Conservation (phyloP, 2,113 vertebrate genomes). For the Canis aureus region DNA sequence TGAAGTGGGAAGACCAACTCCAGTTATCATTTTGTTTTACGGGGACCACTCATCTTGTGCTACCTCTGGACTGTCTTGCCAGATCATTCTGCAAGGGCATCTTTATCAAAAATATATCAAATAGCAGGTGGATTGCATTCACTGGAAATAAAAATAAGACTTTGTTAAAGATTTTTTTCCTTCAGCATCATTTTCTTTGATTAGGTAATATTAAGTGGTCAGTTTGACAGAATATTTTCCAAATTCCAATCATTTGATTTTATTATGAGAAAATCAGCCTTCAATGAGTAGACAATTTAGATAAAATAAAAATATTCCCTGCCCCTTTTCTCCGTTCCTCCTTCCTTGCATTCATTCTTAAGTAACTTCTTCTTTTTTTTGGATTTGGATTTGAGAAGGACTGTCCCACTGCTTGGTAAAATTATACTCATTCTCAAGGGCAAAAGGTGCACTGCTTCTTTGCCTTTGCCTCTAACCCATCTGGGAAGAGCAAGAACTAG, state of each 20-base stretch:
- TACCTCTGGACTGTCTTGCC: neutral
- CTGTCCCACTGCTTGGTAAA: neutral
- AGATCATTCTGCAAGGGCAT: neutral
- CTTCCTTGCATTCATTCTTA: neutral
- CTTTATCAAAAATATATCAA: neutral
- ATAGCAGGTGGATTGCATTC: neutral
- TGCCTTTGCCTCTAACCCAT: neutral
- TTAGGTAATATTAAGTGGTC: neutral
- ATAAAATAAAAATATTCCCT: neutral
- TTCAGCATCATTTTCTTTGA: neutral
- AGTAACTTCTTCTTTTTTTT: neutral
- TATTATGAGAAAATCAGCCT: neutral
- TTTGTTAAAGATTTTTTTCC: conserved; percentile 36
- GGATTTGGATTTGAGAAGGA: neutral
- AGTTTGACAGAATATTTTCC: conserved; percentile 6
- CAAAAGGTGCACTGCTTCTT: neutral
- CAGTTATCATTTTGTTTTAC: neutral
- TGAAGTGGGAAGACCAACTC: neutral
- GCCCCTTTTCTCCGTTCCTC: neutral
- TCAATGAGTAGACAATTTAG: neutral
- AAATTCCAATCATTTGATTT: neutral
- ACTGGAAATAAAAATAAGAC: conserved; percentile 20
- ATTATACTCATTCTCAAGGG: neutral
- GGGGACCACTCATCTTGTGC: neutral
- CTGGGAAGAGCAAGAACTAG: neutral